These are phyloP conservation scores for Ibidorhyncha struthersii DNA, from an alignment of 2,113 vertebrate genomes.

Conservation along the genomic window DNA sequence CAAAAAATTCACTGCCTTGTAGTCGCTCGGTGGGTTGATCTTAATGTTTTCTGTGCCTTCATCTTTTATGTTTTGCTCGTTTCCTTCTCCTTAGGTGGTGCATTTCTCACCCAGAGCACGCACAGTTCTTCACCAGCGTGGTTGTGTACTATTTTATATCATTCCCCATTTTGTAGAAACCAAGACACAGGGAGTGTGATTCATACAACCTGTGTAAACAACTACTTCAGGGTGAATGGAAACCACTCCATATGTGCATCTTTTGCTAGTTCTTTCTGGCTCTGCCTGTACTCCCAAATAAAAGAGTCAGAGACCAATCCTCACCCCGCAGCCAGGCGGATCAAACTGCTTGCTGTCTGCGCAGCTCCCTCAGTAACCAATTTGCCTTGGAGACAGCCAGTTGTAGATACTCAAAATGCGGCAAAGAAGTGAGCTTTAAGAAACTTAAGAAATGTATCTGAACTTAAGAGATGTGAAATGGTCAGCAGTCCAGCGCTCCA, in stretches of 20 bases:
- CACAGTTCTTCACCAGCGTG: rapidly evolving
- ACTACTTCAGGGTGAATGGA: background rate
- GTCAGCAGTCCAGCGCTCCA: background rate
- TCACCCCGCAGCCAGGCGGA: rapidly evolving
- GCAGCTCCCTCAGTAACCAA: background rate
- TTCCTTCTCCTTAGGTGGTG: background rate
- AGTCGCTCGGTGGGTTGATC: background rate
- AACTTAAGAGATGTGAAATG: background rate
- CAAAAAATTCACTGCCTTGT: background rate
- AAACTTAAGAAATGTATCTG: background rate
- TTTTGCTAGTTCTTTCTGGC: background rate
- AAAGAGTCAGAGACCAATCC: background rate
- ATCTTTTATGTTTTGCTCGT: background rate
- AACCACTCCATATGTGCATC: background rate
- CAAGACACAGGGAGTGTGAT: background rate
- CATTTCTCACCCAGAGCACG: background rate
- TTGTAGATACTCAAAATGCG: background rate
- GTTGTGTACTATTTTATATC: background rate
- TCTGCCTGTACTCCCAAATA: background rate
- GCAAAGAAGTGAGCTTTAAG: background rate
- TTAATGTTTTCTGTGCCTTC: background rate
- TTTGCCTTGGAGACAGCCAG: background rate
- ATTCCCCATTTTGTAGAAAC: background rate
- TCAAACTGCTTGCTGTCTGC: background rate
- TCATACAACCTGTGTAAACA: background rate